These are phyloP conservation scores for Criorhina ranunculi DNA, from an alignment of 2,888 invertebrate genomes.

Conservation along the genomic window DNA sequence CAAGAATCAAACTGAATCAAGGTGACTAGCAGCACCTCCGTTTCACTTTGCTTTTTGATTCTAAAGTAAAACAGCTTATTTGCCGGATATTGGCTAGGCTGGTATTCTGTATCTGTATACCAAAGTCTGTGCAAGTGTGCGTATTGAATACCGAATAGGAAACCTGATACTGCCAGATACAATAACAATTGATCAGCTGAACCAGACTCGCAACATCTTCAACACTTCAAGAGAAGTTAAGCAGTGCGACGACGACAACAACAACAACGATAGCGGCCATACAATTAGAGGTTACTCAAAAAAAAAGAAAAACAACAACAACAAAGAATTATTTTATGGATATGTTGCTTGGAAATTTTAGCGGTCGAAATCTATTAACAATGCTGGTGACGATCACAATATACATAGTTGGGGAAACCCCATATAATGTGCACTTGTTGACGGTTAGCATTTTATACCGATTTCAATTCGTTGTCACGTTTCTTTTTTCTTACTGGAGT, in stretches of 20 bases:
- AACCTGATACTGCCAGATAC: conserved; percentile 55
- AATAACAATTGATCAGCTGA: conserved; percentile 58
- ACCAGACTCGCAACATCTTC: conserved; percentile 56
- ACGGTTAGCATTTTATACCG: conserved; percentile 15
- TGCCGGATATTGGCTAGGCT: conserved; percentile 69
- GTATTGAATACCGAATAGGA: conserved; percentile 49
- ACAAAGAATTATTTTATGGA: conserved; percentile 5
- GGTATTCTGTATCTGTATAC: conserved; percentile 49
- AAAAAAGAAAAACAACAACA: conserved; percentile 14
- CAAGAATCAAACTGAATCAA: conserved; percentile 84
- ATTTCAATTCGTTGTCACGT: conserved; percentile 34
- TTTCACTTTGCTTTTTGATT: conserved; percentile 70
- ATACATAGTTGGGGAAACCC: conserved; percentile 72
- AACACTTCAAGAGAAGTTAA: conserved; percentile 34
- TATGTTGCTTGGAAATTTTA: conserved; percentile 53
- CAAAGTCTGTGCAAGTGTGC: conserved; percentile 38
- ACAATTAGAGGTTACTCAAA: conserved; percentile 41
- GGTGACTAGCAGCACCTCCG: conserved; percentile 76
- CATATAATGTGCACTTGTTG: conserved; percentile 49
- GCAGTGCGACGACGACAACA: background rate
- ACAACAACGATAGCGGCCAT: conserved; percentile 19
- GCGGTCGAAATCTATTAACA: conserved; percentile 52
- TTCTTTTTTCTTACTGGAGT: background rate
- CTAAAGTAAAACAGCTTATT: conserved; percentile 64
- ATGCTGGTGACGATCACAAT: conserved; percentile 48